Evolutionary conservation across 2,113 vertebrate genomes (phyloP).

Genomic region (Otocyon megalotis): DNA sequence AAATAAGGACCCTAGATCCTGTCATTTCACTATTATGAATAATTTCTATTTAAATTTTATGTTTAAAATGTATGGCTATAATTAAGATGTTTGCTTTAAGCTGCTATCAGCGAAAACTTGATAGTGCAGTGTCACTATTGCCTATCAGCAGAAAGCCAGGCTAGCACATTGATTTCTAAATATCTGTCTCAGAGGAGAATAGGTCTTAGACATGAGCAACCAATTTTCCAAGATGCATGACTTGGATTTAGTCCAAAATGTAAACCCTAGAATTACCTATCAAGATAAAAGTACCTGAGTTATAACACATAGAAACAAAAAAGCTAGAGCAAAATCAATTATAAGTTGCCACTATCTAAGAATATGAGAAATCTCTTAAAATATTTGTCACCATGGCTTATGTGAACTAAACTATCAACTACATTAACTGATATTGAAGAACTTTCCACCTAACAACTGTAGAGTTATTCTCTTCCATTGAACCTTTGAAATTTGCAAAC

Average conservation of each 20-base stretch:
- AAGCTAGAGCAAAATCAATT: slow-evolving; percentile 7
- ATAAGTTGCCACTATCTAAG: not conserved
- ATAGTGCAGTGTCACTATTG: not conserved
- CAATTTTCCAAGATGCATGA: not conserved
- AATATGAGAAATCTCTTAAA: not conserved
- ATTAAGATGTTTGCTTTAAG: slow-evolving; percentile 46
- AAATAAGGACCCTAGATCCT: not conserved
- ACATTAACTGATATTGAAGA: not conserved
- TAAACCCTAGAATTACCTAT: not conserved
- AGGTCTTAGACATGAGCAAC: not conserved
- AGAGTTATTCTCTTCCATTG: not conserved
- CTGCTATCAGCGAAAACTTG: not conserved
- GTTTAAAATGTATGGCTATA: slow-evolving; percentile 8
- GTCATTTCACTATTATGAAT: not conserved
- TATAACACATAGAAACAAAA: slow-evolving; percentile 10
- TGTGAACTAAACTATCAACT: not conserved
- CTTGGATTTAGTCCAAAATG: not conserved
- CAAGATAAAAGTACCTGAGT: not conserved
- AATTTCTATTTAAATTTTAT: slow-evolving; percentile 37
- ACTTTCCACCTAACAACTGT: not conserved
- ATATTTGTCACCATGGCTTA: not conserved
- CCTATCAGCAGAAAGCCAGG: slow-evolving; percentile 9
- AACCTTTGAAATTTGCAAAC: not conserved
- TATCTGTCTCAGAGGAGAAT: not conserved
- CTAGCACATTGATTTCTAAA: not conserved